These are phyloP conservation scores for Empidonax traillii DNA, from an alignment of 2,113 vertebrate species.

Conservation along the genomic window DNA sequence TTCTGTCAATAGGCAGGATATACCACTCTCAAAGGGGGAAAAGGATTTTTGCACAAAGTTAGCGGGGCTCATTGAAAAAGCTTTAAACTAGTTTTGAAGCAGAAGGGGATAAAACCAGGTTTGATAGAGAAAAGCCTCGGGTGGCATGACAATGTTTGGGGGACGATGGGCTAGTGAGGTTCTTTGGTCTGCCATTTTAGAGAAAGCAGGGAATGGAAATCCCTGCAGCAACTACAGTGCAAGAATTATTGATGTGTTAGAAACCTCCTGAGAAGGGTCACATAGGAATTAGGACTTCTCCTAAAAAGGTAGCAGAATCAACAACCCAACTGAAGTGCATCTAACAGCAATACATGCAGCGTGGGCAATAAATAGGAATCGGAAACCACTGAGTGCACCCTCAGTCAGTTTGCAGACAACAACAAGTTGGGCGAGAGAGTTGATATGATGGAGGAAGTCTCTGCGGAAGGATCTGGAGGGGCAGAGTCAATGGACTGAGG, in stretches of 20 bases:
- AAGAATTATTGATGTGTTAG: background rate
- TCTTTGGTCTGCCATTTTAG: background rate
- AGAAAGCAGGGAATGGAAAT: background rate
- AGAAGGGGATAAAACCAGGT: background rate
- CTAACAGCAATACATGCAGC: background rate
- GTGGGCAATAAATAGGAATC: background rate
- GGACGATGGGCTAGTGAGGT: background rate
- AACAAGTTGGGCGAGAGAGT: background rate
- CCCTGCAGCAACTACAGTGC: background rate
- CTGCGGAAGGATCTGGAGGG: background rate
- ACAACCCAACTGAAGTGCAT: background rate
- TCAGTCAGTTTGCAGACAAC: background rate
- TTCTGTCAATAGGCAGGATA: background rate
- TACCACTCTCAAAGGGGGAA: background rate
- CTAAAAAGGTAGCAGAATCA: background rate
- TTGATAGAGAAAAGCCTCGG: background rate
- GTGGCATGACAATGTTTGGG: background rate
- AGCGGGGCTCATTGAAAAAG: background rate
- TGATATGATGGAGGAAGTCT: background rate
- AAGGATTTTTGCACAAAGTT: background rate
- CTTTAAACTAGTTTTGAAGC: background rate
- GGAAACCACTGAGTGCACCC: background rate
- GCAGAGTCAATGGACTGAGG: background rate
- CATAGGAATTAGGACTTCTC: background rate
- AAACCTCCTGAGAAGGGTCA: background rate